Evolutionary conservation across 2,888 invertebrate species (phyloP), one percentile per base, ranked within the genome.

Genomic region (Plebejus melissa): DNA sequence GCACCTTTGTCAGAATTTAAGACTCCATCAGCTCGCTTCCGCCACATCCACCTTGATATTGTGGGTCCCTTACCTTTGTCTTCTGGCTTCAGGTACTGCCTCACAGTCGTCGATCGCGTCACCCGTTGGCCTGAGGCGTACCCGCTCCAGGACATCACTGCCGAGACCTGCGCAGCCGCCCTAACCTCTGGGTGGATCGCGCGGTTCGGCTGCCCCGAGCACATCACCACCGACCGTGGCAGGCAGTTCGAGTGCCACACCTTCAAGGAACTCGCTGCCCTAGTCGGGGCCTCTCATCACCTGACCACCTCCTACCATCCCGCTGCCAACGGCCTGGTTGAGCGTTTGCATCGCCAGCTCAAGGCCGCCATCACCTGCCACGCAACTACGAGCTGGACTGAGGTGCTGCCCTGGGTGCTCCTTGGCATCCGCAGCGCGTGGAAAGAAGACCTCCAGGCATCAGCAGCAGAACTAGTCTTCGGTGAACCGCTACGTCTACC

Each of bases 191-290:
- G 32, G 32, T 32, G 32, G 32, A 32, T 32, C 32, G 32, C 32
- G 32, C 32, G 82, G 3, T 81, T 81, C 69, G 82, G 82, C 6
- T 80, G 80, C 50, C 82, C 82, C 1, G 50, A 58, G 65, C 76
- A 72, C 4, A 85, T 85, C 3, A 88, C 86, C 72, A 84, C 85
- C n/a, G 83, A 87, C 38, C 86, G 86, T 70, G 87, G 89, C 57
- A 72, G 85, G 1, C 87, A 89, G 79, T 80, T 82, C 41, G 80
- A 81, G 75, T 80, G 76, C 0, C 75, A 78, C 0, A 76, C 80
- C 3, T 83, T 83, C 74, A 72, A 78, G 4, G 9, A 69, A 1
- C 16, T 82, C 0, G 16, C 78, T 1, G 57, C 76, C 0, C 86
- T 5, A 76, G 83, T n/a, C 22, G 76, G 75, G 38, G 71, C 76